Evolutionary conservation across 2,888 invertebrate species (phyloP).

Genomic region (Heliconius cydno): DNA sequence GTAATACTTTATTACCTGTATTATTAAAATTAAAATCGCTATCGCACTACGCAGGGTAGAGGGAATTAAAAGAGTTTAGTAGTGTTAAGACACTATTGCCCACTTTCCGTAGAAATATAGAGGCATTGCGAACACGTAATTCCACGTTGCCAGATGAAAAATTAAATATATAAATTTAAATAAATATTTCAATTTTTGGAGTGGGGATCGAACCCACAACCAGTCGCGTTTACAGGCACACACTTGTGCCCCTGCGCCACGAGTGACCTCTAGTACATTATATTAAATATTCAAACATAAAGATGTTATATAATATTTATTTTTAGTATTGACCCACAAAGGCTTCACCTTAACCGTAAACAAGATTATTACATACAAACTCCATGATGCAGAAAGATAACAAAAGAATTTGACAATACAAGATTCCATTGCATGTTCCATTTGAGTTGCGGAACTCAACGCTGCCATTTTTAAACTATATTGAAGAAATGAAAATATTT

Average conservation of each 20-base stretch:
- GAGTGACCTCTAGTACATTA: not conserved
- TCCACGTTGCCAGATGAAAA: not conserved
- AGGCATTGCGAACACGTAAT: too few relatives aligned
- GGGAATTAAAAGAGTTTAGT: too few relatives aligned
- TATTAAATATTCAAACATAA: not conserved
- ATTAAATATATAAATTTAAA: not conserved
- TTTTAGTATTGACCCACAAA: not conserved
- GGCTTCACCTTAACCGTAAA: not conserved
- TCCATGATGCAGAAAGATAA: slow-evolving; percentile 9
- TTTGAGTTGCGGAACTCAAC: not conserved
- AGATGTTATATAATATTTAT: slow-evolving; percentile 5
- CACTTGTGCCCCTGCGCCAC: not conserved
- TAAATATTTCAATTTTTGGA: not conserved
- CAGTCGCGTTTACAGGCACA: too few relatives aligned
- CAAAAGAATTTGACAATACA: slow-evolving; percentile 9
- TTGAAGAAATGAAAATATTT: not conserved
- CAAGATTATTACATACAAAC: slow-evolving; percentile 8
- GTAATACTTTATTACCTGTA: too few relatives aligned
- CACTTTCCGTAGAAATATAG: too few relatives aligned
- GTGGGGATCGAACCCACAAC: too few relatives aligned
- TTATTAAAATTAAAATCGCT: too few relatives aligned
- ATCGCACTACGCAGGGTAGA: too few relatives aligned
- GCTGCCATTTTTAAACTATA: not conserved
- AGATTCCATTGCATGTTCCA: not conserved
- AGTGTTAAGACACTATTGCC: too few relatives aligned